These are phyloP conservation scores for Carassius auratus DNA, from an alignment of 2,113 vertebrate genomes.

Conservation along the genomic window DNA sequence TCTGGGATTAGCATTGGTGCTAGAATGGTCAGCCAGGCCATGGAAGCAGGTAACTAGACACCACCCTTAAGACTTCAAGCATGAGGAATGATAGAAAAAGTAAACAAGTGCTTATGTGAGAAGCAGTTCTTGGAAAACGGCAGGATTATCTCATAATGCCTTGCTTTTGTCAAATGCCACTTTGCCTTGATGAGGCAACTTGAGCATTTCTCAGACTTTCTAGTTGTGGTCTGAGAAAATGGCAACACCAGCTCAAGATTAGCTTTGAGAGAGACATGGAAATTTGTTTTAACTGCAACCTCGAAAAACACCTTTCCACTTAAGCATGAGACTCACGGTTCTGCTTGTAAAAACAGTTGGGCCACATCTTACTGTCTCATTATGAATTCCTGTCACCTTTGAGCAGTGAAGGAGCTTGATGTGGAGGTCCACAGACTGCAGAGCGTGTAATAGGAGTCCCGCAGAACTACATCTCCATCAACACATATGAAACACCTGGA, in stretches of 20 bases:
- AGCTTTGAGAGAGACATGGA: background rate
- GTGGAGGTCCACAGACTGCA: slow-evolving; percentile 22
- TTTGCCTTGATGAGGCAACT: slow-evolving; percentile 57
- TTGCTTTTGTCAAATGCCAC: slow-evolving; percentile 61
- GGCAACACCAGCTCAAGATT: background rate
- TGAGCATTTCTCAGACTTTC: slow-evolving; percentile 19
- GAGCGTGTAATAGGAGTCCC: slow-evolving; percentile 2
- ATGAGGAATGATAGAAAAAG: background rate
- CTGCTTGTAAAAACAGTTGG: background rate
- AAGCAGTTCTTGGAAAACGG: background rate
- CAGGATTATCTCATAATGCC: slow-evolving; percentile 53
- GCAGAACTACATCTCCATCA: slow-evolving; percentile 49
- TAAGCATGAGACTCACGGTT: slow-evolving; percentile 11
- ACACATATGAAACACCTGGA: slow-evolving; percentile 37
- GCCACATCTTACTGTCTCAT: background rate
- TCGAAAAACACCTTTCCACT: slow-evolving; percentile 2
- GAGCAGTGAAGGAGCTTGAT: slow-evolving; percentile 25
- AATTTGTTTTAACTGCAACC: slow-evolving; percentile 30
- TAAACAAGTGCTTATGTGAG: background rate
- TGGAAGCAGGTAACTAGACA: slow-evolving; percentile 28
- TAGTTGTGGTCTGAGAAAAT: background rate
- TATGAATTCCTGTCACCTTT: slow-evolving; percentile 31
- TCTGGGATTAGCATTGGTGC: slow-evolving; percentile 54
- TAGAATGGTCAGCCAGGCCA: slow-evolving; percentile 54
- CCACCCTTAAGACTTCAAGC: slow-evolving; percentile 42